Percentiles rank a stretch among this genome's conserved stretches.
These are phyloP conservation scores for Cichladusa arquata DNA, from an alignment of 2,113 vertebrate genomes.

Conservation along the genomic window DNA sequence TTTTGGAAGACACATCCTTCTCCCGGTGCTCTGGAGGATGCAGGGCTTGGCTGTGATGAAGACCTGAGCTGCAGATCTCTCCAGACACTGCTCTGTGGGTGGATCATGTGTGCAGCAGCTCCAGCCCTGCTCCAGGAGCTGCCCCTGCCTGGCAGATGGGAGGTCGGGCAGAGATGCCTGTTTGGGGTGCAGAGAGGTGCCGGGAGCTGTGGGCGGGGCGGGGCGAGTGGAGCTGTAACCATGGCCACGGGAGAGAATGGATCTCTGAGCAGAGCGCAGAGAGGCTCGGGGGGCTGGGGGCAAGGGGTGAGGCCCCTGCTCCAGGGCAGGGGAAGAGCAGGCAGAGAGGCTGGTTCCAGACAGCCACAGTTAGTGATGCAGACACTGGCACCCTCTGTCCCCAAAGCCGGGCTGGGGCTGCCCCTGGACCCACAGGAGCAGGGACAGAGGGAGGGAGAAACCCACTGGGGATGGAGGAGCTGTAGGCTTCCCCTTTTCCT, in stretches of 20 bases:
- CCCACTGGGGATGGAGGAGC: not conserved
- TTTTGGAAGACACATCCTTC: rapidly evolving
- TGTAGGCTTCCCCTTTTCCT: not conserved
- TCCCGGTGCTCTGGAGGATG: rapidly evolving
- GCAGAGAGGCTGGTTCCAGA: not conserved
- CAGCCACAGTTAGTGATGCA: not conserved
- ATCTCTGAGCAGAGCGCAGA: rapidly evolving
- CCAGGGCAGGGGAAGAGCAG: not conserved
- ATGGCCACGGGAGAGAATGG: rapidly evolving
- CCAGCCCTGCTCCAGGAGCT: not conserved
- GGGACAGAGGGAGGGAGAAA: not conserved
- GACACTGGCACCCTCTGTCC: not conserved
- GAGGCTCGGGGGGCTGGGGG: rapidly evolving
- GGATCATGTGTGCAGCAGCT: not conserved
- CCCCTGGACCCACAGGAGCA: rapidly evolving
- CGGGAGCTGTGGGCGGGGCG: not conserved
- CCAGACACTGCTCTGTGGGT: not conserved
- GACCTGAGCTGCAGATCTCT: not conserved
- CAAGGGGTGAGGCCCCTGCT: not conserved
- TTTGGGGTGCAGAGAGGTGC: not conserved
- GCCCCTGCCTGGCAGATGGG: not conserved
- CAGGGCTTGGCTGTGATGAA: not conserved
- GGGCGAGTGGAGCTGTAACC: rapidly evolving
- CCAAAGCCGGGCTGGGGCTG: rapidly evolving
- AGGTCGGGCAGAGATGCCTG: rapidly evolving